Base-by-base conservation (phyloP, 2,113 vertebrate species). In the Synodontis membranacea region DNA sequence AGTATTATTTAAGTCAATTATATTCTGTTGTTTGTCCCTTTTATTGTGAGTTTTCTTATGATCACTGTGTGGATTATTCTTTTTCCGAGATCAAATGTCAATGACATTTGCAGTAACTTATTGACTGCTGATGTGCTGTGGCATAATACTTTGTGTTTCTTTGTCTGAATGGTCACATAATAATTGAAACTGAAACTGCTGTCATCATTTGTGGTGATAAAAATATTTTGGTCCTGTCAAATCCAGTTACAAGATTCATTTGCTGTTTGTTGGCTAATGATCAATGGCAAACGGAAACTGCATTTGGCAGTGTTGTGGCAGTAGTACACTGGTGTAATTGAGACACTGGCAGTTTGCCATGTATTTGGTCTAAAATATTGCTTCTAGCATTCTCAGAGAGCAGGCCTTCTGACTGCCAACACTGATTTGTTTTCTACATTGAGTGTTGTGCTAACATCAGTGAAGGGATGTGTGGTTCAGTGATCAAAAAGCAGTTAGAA, bases 1-100 rank as follows among this genome's bases (percentile, higher is more conserved):
- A 84, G 66, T 46, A 83, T 76, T 42, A 11, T 75, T 75, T 31
- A n/a, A n/a, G n/a, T 80, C 58, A 86, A 80, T 90, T 91, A 84
- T 80, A 85, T 58, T 48, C 42, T 46, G 28, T 83, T 87, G 52
- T 86, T 84, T 80, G 76, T 46, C 70, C 8, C n/a, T 42, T 74
- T 31, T 34, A 23, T 82, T 80, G 56, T 74, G 19, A 75, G 8
- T 7, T 64, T 74, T 81, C 50, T 62, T 86, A 42, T 54, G 75
- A 75, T 12, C 11, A 6, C 46, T 50, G 52, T 68, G 14, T 86
- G 60, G 70, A 48, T 88, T 83, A 52, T 21, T 58, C 11, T 14
- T 72, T 42, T 74, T 28, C 25, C 11, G 23, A 46, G 23, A 74
- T 46, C n/a, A n/a, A n/a, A n/a, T 46, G 70, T 72, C 37, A 42